phyloP scores from a whole-genome alignment of 2,888 invertebrate genomes.

The Drosophila nr. fundita region DNA sequence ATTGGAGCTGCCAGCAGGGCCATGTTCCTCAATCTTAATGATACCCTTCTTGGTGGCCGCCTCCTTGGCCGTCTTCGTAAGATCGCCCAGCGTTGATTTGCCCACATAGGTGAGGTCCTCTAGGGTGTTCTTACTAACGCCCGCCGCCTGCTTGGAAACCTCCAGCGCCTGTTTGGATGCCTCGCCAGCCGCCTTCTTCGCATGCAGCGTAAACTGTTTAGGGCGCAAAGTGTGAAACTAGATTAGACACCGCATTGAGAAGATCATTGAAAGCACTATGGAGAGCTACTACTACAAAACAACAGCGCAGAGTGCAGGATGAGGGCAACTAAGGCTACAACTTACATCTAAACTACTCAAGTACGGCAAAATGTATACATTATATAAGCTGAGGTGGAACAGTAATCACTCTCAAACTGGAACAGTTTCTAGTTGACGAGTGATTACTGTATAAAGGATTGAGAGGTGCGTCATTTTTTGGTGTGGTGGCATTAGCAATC shows the following conservation, averaged over 20 bases:
- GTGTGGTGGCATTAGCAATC: not conserved
- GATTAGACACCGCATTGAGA: conserved; percentile 1
- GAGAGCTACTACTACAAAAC: conserved; percentile 14
- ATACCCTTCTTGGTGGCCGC: conserved; percentile 92
- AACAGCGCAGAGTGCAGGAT: conserved; percentile 43
- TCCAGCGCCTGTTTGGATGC: conserved; percentile 93
- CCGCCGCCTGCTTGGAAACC: conserved; percentile 94
- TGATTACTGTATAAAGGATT: not conserved
- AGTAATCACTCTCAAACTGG: not conserved
- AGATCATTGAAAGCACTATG: not conserved
- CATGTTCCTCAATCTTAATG: conserved; percentile 87
- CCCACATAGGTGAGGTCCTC: conserved; percentile 95
- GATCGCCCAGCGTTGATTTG: conserved; percentile 94
- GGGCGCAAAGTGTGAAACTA: not conserved
- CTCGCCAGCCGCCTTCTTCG: conserved; percentile 95
- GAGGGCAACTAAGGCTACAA: conserved; percentile 15
- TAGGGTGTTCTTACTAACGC: conserved; percentile 94
- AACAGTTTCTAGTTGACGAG: not conserved
- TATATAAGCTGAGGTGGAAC: not conserved
- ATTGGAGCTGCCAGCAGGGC: not conserved
- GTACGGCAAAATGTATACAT: not conserved
- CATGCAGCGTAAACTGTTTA: conserved; percentile 91
- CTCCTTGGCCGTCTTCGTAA: conserved; percentile 96
- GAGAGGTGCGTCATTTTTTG: not conserved
- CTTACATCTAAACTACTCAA: conserved; percentile 17